Evolutionary conservation across 2,888 invertebrate species (phyloP).

Genomic region (Thymelicus acteon): DNA sequence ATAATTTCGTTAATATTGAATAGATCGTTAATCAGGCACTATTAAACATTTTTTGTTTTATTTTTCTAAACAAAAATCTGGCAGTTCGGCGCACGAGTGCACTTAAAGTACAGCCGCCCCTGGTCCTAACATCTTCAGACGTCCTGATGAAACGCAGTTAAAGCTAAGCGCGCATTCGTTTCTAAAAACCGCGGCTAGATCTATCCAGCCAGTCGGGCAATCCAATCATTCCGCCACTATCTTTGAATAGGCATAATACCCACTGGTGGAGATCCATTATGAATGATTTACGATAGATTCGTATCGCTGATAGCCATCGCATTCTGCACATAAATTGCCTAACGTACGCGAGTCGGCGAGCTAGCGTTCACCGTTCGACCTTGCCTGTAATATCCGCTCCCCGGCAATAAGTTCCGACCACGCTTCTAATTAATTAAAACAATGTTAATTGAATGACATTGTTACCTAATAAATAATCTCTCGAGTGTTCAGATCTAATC

Average conservation of each 20-base stretch:
- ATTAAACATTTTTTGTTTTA: no score
- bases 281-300: conserved; percentile 22
- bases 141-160: not conserved
- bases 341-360: conserved; percentile 41
- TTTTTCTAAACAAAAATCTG: no score
- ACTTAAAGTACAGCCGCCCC: no score
- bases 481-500: conserved; percentile 13
- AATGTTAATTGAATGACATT: conserved; percentile 46
- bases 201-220: not conserved
- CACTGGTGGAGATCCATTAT: conserved; percentile 11
- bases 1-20: no score
- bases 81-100: no score
- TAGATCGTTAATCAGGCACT: no score
- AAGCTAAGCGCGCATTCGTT: not conserved
- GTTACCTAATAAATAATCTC: conserved; percentile 34
- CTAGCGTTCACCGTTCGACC: conserved; percentile 40
- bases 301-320: conserved; percentile 26
- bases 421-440: conserved; percentile 48
- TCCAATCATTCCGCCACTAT: not conserved
- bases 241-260: not conserved
- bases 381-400: conserved; percentile 45
- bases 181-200: not conserved
- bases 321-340: conserved; percentile 30
- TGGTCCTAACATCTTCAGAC: no score
- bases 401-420: conserved; percentile 51